Evolutionary conservation across 2,797 vertebrate genomes (phyloP).

Genomic region (Lepus townsendii): DNA sequence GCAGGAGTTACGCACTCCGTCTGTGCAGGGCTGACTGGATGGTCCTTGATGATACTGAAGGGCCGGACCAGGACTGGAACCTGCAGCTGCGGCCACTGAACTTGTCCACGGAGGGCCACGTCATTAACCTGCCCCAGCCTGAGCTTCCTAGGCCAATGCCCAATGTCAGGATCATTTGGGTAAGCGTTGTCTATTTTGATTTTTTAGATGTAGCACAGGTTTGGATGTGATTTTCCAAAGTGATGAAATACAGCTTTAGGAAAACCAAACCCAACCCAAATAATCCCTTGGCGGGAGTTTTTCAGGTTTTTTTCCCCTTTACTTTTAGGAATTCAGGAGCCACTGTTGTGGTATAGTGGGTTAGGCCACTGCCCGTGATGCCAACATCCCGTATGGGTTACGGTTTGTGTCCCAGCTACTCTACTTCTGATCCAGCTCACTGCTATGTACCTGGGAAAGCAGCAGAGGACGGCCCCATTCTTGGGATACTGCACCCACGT

Average conservation of each 20-base stretch:
- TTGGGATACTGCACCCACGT: too few species aligned
- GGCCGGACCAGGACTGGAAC: not conserved
- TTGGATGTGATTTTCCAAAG: not conserved
- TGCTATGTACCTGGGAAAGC: too few species aligned
- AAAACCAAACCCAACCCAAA: not conserved
- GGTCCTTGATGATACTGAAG: rapidly evolving
- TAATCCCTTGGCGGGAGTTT: not conserved
- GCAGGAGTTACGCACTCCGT: rapidly evolving
- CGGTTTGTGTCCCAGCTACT: too few species aligned
- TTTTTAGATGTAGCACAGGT: not conserved
- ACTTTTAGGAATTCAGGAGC: not conserved
- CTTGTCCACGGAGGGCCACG: rapidly evolving
- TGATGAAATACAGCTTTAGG: not conserved
- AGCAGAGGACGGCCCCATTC: too few species aligned
- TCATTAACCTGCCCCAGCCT: rapidly evolving
- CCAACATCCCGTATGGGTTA: too few species aligned
- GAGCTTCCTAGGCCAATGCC: not conserved
- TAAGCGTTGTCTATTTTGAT: not conserved
- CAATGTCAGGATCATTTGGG: not conserved
- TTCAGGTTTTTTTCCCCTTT: not conserved
- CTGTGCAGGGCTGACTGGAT: too few species aligned
- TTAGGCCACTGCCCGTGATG: too few species aligned
- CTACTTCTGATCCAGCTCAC: too few species aligned
- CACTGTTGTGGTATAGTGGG: too few species aligned
- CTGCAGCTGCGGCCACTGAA: not conserved